These are phyloP conservation scores for Zaprionus lachaisei DNA, from an alignment of 1,140 invertebrate species.

Conservation along the genomic window DNA sequence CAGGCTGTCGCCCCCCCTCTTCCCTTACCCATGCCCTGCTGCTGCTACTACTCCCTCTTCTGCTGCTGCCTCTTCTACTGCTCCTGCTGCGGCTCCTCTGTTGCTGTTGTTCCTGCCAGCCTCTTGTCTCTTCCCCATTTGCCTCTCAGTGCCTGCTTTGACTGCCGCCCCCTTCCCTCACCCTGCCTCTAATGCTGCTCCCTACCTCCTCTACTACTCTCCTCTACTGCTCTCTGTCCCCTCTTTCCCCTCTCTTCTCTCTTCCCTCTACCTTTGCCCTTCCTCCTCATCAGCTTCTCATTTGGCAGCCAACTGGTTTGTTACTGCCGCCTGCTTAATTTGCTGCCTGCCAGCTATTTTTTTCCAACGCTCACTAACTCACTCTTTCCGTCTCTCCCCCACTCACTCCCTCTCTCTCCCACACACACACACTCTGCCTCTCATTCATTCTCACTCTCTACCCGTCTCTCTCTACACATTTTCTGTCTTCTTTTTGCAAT, in stretches of 20 bases:
- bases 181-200: neutral
- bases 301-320: conserved; percentile 25
- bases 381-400: neutral
- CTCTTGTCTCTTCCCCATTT: neutral
- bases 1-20: neutral
- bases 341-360: conserved; percentile 68
- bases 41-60: conserved; percentile 2
- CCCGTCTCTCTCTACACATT: neutral
- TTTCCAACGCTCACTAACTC: neutral
- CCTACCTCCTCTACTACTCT: neutral
- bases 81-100: neutral
- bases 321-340: conserved; percentile 69
- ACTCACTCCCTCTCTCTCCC: neutral
- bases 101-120: neutral
- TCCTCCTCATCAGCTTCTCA: neutral
- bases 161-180: neutral
- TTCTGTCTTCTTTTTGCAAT: conserved; percentile 61
- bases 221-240: neutral
- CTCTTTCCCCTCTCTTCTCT: neutral
- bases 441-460: neutral
- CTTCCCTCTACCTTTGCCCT: neutral
- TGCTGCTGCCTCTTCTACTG: neutral
- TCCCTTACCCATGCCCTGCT: neutral
- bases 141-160: neutral
- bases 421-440: neutral